A percentile compares a stretch with the other conserved stretches of the same genome.
Evolutionary conservation across 2,888 invertebrate species (phyloP).

Genomic region (Elysia crispata): DNA sequence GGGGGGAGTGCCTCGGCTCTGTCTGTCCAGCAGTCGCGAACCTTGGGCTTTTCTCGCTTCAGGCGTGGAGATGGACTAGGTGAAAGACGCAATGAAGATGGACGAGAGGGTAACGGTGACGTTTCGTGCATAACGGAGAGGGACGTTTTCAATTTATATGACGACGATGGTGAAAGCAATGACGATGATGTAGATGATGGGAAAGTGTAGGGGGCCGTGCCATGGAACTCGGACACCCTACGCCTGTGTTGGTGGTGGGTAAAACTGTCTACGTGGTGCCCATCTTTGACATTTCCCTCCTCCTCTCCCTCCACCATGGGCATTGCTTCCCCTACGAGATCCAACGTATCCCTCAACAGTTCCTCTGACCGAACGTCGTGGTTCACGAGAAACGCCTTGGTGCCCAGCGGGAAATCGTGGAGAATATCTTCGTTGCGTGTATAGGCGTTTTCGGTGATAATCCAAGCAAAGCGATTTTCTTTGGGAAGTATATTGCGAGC

Average conservation of each 20-base stretch:
- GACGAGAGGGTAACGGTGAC: not conserved
- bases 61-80: not conserved
- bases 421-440: conserved; percentile 60
- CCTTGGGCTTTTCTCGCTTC: conserved; percentile 21
- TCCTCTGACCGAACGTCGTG: conserved; percentile 61
- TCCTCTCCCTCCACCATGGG: not conserved
- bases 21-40: conserved; percentile 50
- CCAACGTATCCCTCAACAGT: conserved; percentile 65
- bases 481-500: conserved; percentile 53
- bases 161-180: conserved; percentile 11
- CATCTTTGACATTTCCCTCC: conserved; percentile 13
- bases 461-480: conserved; percentile 69
- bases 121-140: too few species aligned
- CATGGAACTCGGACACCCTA: too few species aligned
- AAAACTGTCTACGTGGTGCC: too few species aligned
- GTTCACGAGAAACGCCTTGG: conserved; percentile 63
- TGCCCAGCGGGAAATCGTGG: conserved; percentile 65
- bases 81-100: not conserved
- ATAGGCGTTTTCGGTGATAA: conserved; percentile 72
- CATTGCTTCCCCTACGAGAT: conserved; percentile 54
- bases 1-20: conserved; percentile 35
- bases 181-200: not conserved
- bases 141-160: not conserved
- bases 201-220: not conserved
- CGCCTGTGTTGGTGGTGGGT: too few species aligned